phyloP scores from a whole-genome alignment of 1,140 invertebrate genomes.

The Pogonomyrmex barbatus region DNA sequence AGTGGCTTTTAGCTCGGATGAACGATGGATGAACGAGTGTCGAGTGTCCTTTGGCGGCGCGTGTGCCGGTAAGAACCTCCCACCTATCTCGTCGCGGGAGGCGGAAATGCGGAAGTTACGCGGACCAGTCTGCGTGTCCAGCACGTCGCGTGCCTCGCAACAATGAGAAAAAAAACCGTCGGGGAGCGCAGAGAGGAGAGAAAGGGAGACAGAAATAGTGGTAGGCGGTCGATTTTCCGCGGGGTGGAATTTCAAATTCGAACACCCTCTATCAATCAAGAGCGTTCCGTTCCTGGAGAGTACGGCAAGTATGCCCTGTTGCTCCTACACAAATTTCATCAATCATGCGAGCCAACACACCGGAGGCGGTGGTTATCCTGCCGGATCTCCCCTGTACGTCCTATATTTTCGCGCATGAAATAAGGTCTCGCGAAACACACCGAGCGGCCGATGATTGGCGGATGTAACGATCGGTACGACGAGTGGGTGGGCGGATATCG shows the following conservation, averaged over 20 bases:
- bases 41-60: slow-evolving; percentile 58
- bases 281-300: slow-evolving; percentile 25
- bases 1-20: slow-evolving; percentile 16
- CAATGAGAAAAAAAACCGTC: slow-evolving; percentile 4
- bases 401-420: slow-evolving; percentile 57
- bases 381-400: slow-evolving; percentile 25
- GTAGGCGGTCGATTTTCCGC: slow-evolving; percentile 25
- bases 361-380: slow-evolving; percentile 56
- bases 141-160: slow-evolving; percentile 21
- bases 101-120: slow-evolving; percentile 65
- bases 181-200: not conserved
- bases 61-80: slow-evolving; percentile 51
- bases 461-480: slow-evolving; percentile 56
- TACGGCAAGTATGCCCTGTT: slow-evolving; percentile 23
- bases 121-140: slow-evolving; percentile 53
- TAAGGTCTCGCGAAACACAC: slow-evolving; percentile 47
- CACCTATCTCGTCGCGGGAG: slow-evolving; percentile 59
- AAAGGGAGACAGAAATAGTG: slow-evolving; percentile 8
- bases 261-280: slow-evolving; percentile 68
- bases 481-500: slow-evolving; percentile 46
- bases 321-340: slow-evolving; percentile 72
- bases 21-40: slow-evolving; percentile 12
- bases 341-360: slow-evolving; percentile 61
- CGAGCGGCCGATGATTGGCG: slow-evolving; percentile 51
- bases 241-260: slow-evolving; percentile 69